Percentiles rank a stretch among this genome's conserved stretches.
phyloP scores from a whole-genome alignment of 2,797 vertebrate species.

The Heterohyrax brucei region DNA sequence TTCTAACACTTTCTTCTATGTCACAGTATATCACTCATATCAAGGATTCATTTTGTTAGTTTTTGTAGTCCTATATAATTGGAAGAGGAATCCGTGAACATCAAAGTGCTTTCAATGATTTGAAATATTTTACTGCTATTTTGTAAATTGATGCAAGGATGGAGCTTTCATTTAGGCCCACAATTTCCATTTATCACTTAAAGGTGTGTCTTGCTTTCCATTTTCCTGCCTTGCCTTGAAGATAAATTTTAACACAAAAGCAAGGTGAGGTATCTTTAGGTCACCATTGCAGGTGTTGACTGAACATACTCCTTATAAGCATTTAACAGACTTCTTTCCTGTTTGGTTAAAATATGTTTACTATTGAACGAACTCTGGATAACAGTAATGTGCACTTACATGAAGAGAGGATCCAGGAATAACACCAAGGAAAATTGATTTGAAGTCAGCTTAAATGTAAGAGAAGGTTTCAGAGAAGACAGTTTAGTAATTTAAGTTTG shows the following conservation, averaged over 20 bases:
- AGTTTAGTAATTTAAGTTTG: background rate
- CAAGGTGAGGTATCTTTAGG: slow-evolving; percentile 35
- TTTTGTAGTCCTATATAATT: slow-evolving; percentile 55
- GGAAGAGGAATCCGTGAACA: slow-evolving; percentile 62
- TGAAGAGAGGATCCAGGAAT: background rate
- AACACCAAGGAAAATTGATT: background rate
- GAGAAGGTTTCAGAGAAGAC: background rate
- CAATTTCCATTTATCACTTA: slow-evolving; percentile 31
- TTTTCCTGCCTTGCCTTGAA: slow-evolving; percentile 19
- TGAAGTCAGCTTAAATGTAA: background rate
- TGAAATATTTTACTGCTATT: slow-evolving; percentile 6
- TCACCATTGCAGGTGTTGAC: background rate
- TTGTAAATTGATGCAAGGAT: slow-evolving; percentile 36
- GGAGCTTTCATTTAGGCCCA: background rate
- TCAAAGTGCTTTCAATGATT: background rate
- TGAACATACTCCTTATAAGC: background rate
- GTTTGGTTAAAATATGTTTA: background rate
- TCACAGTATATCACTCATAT: background rate
- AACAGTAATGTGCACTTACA: background rate
- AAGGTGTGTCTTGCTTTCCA: slow-evolving; percentile 37
- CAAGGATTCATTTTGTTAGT: background rate
- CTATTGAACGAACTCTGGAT: background rate
- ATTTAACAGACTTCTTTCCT: background rate
- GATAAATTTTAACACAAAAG: slow-evolving; percentile 50
- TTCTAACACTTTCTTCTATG: background rate